phyloP scores from a whole-genome alignment of 2,888 invertebrate genomes.

The Drosophila mettleri region DNA sequence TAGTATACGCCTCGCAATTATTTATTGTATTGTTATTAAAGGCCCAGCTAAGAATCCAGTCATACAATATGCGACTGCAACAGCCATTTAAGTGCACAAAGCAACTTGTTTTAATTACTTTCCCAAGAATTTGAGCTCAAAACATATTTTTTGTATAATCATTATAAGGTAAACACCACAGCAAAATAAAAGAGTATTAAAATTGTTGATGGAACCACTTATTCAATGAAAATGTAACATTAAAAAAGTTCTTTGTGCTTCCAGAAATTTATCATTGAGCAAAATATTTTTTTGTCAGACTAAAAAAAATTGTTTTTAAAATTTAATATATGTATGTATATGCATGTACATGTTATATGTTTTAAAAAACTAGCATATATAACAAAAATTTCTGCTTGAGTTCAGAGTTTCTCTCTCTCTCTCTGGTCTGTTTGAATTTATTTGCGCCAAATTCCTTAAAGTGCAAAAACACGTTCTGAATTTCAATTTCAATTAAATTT shows the following conservation, averaged over 20 bases:
- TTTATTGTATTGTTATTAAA: slow-evolving; percentile 9
- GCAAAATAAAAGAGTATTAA: background rate
- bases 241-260: background rate
- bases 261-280: background rate
- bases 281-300: background rate
- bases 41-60: slow-evolving; percentile 12
- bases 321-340: background rate
- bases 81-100: background rate
- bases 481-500: slow-evolving; percentile 15
- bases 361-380: background rate
- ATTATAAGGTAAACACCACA: background rate
- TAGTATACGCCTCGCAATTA: background rate
- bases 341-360: background rate
- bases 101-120: slow-evolving; percentile 4
- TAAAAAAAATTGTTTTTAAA: background rate
- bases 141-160: slow-evolving; percentile 11
- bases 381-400: slow-evolving; percentile 33
- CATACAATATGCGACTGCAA: slow-evolving; percentile 14
- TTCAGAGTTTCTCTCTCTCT: slow-evolving; percentile 15
- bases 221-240: background rate
- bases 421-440: slow-evolving; percentile 28
- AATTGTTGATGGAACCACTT: background rate
- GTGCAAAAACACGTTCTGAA: slow-evolving; percentile 5
- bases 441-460: slow-evolving; percentile 17
- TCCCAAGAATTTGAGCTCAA: background rate